Evolutionary conservation across 2,797 vertebrate species (phyloP).

Genomic region (Intellagama lesueurii): DNA sequence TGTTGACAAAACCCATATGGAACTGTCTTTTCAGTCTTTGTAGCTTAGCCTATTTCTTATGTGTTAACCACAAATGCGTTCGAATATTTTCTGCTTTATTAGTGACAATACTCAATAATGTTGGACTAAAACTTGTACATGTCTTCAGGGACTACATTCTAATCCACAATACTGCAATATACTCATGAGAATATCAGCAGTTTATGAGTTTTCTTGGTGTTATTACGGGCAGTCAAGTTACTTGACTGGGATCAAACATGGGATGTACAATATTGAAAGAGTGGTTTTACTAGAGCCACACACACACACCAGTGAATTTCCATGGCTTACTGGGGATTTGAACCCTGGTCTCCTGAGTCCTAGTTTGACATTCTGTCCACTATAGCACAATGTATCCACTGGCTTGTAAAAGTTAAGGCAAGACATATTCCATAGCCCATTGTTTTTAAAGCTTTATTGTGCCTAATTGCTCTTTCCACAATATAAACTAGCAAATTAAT

Average conservation of each 20-base stretch:
- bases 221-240: too few relatives aligned
- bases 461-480: not conserved
- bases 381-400: not conserved
- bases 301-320: not conserved
- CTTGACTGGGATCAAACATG: too few relatives aligned
- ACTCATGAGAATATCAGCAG: not conserved
- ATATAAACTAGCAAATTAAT: not conserved
- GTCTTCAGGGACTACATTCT: not conserved
- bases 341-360: not conserved
- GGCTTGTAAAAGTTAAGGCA: not conserved
- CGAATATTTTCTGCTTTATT: not conserved
- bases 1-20: not conserved
- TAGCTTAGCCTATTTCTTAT: not conserved
- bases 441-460: slow-evolving; percentile 1
- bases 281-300: not conserved
- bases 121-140: not conserved
- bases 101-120: not conserved
- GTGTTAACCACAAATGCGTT: not conserved
- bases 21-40: not conserved
- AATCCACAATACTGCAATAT: not conserved
- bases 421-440: not conserved
- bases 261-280: too few relatives aligned
- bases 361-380: not conserved
- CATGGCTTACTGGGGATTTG: not conserved
- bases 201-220: not conserved